Percentiles rank a stretch among this genome's conserved stretches.
Conservation (phyloP, 2,888 invertebrate genomes). For the Junonia oenone region DNA sequence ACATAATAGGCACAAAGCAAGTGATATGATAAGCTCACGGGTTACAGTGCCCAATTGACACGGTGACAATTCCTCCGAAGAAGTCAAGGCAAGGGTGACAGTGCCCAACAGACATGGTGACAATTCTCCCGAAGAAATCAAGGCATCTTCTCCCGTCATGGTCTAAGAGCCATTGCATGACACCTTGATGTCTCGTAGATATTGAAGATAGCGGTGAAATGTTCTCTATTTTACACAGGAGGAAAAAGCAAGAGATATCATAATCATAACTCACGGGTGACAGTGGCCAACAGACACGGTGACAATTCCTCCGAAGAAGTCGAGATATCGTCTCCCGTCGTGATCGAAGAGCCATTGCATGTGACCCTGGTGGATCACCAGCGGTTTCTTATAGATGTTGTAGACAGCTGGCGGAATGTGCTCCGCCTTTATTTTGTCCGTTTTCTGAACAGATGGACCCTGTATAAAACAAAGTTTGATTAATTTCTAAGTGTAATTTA, state of each 20-base stretch:
- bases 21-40: constrained; percentile 89
- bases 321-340: constrained; percentile 91
- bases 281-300: constrained; percentile 98
- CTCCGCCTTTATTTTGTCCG: constrained; percentile 77
- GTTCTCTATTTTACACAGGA: no score
- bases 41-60: constrained; percentile 98
- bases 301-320: constrained; percentile 97
- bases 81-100: no score
- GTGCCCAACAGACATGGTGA: no score
- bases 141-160: constrained; percentile 89
- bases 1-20: no score
- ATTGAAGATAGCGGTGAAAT: no score
- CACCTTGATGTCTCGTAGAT: constrained; percentile 91
- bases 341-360: constrained; percentile 97
- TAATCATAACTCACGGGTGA: constrained; percentile 88
- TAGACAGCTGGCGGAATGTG: constrained; percentile 85
- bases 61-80: constrained; percentile 97
- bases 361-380: constrained; percentile 90
- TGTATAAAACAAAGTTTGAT: constrained; percentile 35
- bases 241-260: no score
- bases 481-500: background rate
- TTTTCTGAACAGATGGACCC: constrained; percentile 82
- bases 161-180: constrained; percentile 96
- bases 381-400: constrained; percentile 89
- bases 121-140: no score